Base-by-base conservation (phyloP, 2,113 vertebrate genomes). In the Leucopsar rothschildi region DNA sequence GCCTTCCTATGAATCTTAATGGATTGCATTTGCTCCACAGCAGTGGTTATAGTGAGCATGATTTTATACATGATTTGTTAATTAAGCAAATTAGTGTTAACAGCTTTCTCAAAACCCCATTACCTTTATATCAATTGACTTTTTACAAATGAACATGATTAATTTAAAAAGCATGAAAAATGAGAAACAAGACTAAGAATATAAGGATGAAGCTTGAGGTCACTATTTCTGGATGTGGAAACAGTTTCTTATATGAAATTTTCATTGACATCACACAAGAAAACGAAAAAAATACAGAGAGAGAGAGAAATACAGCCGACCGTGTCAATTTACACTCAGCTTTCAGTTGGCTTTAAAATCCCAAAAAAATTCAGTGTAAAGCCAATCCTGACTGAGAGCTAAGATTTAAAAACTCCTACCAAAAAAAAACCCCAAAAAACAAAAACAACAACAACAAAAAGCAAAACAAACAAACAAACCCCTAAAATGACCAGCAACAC, bases 21-120 rank as follows among this genome's bases (percentile, higher is more conserved):
- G 39, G 75, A 52, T 31, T 94, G 11, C 84, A 72, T 92, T 96
- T 93, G 33, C 76, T 95, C 86, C 55, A 57, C 49, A 80, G 81
- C 39, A 91, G 64, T 92, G 89, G 93, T 96, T 96, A 79, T 91
- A 90, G 84, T 5, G 28, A 96, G 87, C 78, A 78, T 83, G 93
- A 95, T 95, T 95, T 96, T 92, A 88, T 93, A 95, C 91, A 90
- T 90, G 96, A 97, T 95, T 95, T 92, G 75, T 92, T 97, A 95
- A 97, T 97, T 96, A 97, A 93, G 79, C 80, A 96, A 95, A 95
- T 97, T 97, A 83, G 68, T 96, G 92, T 92, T 96, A 97, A 96
- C 84, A 96, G 91, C 92, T 94, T 95, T 95, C 76, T 93, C 77
- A 91, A 95, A 96, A 94, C 29, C 68, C 72, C 84, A 90, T 96